These are phyloP conservation scores for Hypomecis punctinalis DNA, from an alignment of 2,888 invertebrate genomes.

Conservation along the genomic window DNA sequence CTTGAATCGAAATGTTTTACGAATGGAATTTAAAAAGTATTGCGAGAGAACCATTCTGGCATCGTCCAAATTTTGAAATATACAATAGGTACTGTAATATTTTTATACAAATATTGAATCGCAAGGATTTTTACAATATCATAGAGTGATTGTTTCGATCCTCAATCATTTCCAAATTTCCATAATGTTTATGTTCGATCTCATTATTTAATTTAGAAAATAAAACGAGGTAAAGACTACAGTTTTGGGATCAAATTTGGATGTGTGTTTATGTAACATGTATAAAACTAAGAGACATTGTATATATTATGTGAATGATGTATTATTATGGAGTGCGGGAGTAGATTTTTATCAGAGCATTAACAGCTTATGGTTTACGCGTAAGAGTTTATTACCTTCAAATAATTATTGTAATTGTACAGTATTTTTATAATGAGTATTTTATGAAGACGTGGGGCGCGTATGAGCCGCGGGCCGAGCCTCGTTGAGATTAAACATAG, in stretches of 20 bases:
- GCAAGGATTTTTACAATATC: constrained; percentile 50
- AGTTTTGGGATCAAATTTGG: constrained; percentile 84
- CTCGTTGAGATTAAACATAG: constrained; percentile 77
- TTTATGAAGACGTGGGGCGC: constrained; percentile 66
- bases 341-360: constrained; percentile 69
- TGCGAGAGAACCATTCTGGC: constrained; percentile 53
- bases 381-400: constrained; percentile 80
- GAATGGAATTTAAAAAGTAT: constrained; percentile 58
- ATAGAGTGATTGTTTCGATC: constrained; percentile 51
- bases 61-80: constrained; percentile 63
- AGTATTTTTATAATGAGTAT: constrained; percentile 84
- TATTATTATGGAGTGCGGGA: constrained; percentile 73
- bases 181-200: constrained; percentile 82
- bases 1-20: constrained; percentile 75
- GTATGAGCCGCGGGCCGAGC: constrained; percentile 43
- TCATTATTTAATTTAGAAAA: constrained; percentile 85
- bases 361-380: constrained; percentile 71
- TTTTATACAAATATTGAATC: constrained; percentile 49
- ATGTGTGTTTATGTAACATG: constrained; percentile 83
- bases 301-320: constrained; percentile 82
- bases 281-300: constrained; percentile 77
- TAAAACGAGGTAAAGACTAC: constrained; percentile 84
- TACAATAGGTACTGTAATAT: constrained; percentile 54
- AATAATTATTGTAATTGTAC: constrained; percentile 82
- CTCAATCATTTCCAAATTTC: constrained; percentile 71